A percentile compares a stretch with the other conserved stretches of the same genome.
These are phyloP conservation scores for Hirudinaria manillensis DNA, from an alignment of 2,888 invertebrate species.

Conservation along the genomic window DNA sequence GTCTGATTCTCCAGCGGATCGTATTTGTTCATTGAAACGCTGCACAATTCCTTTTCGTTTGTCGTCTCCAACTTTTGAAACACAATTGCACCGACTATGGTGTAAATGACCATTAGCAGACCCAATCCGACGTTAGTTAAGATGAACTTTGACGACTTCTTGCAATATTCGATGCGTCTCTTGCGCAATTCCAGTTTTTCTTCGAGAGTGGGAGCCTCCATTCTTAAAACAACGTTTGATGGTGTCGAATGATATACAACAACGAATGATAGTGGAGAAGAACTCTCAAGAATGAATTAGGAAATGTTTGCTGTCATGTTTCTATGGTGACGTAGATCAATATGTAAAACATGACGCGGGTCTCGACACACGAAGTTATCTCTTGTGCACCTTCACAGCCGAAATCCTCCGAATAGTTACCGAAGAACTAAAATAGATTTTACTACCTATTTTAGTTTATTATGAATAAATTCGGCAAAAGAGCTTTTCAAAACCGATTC, in stretches of 20 bases:
- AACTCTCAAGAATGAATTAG: neutral
- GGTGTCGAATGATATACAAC: neutral
- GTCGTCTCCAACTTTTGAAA: slow-evolving; percentile 52
- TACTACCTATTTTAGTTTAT: too few species aligned
- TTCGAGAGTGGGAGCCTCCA: neutral
- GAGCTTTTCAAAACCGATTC: too few species aligned
- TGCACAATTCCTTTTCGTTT: slow-evolving; percentile 51
- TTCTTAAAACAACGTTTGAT: neutral
- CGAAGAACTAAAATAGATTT: too few species aligned
- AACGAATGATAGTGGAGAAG: neutral
- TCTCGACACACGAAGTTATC: neutral
- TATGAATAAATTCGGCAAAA: too few species aligned
- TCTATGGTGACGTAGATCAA: neutral
- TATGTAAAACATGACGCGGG: neutral
- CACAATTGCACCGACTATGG: slow-evolving; percentile 47
- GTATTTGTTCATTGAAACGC: slow-evolving; percentile 47
- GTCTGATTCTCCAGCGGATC: slow-evolving; percentile 43
- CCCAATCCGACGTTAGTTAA: slow-evolving; percentile 29
- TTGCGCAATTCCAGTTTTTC: slow-evolving; percentile 1
- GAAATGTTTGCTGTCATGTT: neutral
- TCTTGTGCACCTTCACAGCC: too few species aligned
- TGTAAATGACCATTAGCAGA: slow-evolving; percentile 29
- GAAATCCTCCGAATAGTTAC: too few species aligned
- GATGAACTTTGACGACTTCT: slow-evolving; percentile 29
- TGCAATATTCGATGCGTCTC: slow-evolving; percentile 30